Base-by-base conservation (phyloP, 2,797 vertebrate genomes). In the Hozukius guyotensis region DNA sequence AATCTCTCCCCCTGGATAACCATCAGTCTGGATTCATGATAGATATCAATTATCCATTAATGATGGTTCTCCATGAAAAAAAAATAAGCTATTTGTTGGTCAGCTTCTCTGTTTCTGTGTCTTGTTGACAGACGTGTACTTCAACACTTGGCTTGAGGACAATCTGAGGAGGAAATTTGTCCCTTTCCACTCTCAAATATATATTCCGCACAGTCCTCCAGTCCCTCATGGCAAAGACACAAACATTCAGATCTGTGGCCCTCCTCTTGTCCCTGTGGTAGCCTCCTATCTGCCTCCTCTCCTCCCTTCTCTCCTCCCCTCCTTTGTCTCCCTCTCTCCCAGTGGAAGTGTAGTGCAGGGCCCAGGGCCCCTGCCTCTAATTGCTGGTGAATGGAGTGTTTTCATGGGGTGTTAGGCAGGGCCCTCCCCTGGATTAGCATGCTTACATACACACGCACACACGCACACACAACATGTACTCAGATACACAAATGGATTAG, bases 351-450 rank as follows among this genome's bases (percentile, higher is more conserved):
- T 93, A 93, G 94, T 91, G 92, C 93, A 91, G 88, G 90, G 92
- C 92, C 93, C 90, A 86, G 91, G 91, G 90, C 93, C 94, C 92
- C 92, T 90, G 88, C 89, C 93, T 95, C 93, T 98, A 97, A 97
- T 97, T 97, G 97, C 96, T 97, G 94, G 96, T 98, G 96, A 97
- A 97, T 96, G 95, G 97, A 96, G 96, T 96, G 95, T 97, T 97
- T 98, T 97, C 96, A 97, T 96, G 96, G 96, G 95, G 93, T 96
- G 95, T 96, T 96, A 94, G 95, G 93, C 96, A 96, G 93, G 46
- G 95, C 92, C 96, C 94, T 96, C 91, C 95, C 91, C 90, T 95
- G 96, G 96, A 97, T 97, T 97, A 97, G 94, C 96, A 95, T 93
- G 91, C 93, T 93, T 92, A 93, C 89, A 78, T 90, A 91, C 91